phyloP scores from a whole-genome alignment of 2,797 vertebrate species.

The Pagetopsis macropterus region DNA sequence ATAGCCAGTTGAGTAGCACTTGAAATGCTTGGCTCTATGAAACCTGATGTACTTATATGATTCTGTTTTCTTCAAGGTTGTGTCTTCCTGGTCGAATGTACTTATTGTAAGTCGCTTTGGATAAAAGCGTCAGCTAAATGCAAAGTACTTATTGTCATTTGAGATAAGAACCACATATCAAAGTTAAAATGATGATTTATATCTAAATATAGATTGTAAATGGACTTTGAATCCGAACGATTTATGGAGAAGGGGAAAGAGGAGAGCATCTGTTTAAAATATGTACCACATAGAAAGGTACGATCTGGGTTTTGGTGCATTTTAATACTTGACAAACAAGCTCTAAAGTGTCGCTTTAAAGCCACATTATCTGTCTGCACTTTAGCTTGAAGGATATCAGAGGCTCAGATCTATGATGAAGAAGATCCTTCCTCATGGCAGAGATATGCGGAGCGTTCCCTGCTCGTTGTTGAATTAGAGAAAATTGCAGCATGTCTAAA shows the following conservation, averaged over 20 bases:
- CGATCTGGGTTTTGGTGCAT: neutral
- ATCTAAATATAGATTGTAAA: no score
- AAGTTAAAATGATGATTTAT: no score
- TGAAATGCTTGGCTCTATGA: no score
- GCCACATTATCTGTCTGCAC: neutral
- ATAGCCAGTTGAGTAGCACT: no score
- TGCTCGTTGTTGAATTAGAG: neutral
- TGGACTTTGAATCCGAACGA: neutral
- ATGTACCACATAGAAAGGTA: neutral
- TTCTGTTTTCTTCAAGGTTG: no score
- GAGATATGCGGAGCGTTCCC: neutral
- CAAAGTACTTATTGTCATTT: neutral
- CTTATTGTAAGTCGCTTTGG: no score
- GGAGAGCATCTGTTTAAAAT: neutral
- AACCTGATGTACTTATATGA: no score
- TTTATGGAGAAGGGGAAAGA: neutral
- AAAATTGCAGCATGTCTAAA: conserved; percentile 11
- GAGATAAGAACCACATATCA: no score
- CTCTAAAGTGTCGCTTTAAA: neutral
- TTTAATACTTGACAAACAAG: neutral
- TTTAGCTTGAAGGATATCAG: conserved; percentile 9
- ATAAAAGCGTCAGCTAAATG: no score
- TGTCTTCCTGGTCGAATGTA: no score
- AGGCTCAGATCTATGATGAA: neutral
- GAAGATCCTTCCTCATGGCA: neutral